Conservation (phyloP, 2,797 vertebrate species). For the Megalops cyprinoides region DNA sequence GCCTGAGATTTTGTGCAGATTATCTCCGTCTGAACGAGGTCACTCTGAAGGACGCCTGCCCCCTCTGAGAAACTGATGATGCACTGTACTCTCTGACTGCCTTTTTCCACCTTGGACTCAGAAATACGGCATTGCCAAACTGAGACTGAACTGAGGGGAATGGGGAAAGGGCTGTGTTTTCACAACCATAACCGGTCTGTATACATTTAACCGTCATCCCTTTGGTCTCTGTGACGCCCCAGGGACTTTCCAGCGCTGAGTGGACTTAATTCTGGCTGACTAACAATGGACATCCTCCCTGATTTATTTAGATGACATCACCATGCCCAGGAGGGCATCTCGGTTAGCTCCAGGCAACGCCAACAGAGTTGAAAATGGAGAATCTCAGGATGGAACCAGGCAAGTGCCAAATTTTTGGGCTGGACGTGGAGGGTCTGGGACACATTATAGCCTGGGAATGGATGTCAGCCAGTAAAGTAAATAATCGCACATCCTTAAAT, state of each 20-base stretch:
- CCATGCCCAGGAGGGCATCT: not conserved
- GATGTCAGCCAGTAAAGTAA: too few species aligned
- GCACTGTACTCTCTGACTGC: conserved; percentile 5
- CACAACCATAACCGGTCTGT: not conserved
- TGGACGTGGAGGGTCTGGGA: too few species aligned
- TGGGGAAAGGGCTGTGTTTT: not conserved
- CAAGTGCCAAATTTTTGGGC: too few species aligned
- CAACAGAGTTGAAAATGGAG: not conserved
- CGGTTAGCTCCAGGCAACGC: not conserved
- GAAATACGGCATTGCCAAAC: not conserved
- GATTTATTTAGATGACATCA: not conserved
- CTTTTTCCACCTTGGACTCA: not conserved
- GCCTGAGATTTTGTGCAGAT: conserved; percentile 7
- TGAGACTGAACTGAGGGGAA: not conserved
- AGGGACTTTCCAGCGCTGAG: not conserved
- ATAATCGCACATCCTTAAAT: too few species aligned
- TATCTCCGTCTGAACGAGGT: conserved; percentile 1
- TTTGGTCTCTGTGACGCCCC: not conserved
- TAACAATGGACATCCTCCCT: not conserved
- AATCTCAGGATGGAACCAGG: not conserved
- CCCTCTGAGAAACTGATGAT: not conserved
- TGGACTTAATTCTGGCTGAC: not conserved
- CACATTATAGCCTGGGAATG: too few species aligned
- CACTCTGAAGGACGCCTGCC: conserved; percentile 1
- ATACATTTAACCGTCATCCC: not conserved